A percentile compares a stretch with the other conserved stretches of the same genome.
These are phyloP conservation scores for Gobiocypris rarus DNA, from an alignment of 2,113 vertebrate species.

Conservation along the genomic window DNA sequence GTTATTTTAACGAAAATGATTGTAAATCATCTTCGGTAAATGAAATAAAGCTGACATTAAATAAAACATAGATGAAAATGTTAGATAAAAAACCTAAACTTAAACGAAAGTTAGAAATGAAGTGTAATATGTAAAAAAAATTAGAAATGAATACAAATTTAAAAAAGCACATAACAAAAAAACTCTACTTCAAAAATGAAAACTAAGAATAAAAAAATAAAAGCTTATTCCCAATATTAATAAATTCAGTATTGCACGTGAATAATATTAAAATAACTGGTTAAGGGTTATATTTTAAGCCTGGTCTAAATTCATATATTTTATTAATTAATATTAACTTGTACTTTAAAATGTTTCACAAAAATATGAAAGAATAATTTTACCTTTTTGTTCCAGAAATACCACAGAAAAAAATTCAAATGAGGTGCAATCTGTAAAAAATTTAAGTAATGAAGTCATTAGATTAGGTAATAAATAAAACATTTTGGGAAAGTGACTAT, in stretches of 20 bases:
- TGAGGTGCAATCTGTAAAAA: neutral
- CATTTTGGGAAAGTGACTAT: neutral
- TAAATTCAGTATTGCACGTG: neutral
- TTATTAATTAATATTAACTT: neutral
- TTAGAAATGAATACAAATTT: neutral
- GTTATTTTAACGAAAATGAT: neutral
- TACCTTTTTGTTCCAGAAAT: neutral
- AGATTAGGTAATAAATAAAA: neutral
- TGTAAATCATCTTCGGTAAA: neutral
- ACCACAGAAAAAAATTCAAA: neutral
- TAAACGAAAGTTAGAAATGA: neutral
- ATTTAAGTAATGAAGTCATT: neutral
- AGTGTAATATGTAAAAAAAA: neutral
- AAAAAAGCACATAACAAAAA: neutral
- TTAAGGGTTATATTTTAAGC: neutral
- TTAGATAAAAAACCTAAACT: neutral
- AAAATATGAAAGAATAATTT: no score
- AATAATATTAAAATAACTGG: neutral
- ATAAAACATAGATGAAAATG: neutral
- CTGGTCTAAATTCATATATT: neutral
- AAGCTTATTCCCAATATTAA: neutral
- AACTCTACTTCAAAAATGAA: neutral
- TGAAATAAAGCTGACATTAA: no score
- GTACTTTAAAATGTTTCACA: neutral
- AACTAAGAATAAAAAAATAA: neutral